Percentiles rank a stretch among this genome's conserved stretches.
Evolutionary conservation across 2,797 vertebrate species (phyloP).

Genomic region (Poecilia wingei): DNA sequence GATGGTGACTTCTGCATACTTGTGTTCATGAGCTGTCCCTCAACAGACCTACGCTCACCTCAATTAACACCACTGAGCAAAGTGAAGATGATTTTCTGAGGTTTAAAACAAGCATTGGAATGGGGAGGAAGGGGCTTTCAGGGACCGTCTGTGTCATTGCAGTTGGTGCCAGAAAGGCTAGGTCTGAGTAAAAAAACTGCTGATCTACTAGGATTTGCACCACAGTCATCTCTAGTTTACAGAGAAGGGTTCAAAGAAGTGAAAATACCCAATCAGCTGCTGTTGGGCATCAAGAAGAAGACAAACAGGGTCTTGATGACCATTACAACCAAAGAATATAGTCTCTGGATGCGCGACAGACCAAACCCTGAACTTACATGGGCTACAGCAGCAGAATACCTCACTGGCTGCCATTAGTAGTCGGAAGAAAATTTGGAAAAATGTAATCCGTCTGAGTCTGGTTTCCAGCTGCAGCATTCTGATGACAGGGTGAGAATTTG

Average conservation of each 20-base stretch:
- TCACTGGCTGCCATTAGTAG: neutral
- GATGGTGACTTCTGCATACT: neutral
- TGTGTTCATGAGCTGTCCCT: neutral
- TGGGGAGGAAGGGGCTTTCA: neutral
- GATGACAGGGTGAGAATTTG: neutral
- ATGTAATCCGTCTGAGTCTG: neutral
- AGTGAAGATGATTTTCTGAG: neutral
- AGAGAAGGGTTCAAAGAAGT: neutral
- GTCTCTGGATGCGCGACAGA: neutral
- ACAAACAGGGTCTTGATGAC: neutral
- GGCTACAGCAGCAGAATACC: neutral
- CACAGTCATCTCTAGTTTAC: neutral
- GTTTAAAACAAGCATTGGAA: neutral
- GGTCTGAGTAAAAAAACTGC: neutral
- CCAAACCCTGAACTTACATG: neutral
- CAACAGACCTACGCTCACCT: neutral
- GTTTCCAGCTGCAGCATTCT: neutral
- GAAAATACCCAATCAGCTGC: neutral
- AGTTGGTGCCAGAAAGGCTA: neutral
- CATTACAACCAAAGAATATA: neutral
- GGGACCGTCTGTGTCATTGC: neutral
- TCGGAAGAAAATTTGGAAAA: neutral
- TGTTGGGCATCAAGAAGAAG: neutral
- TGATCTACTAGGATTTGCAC: neutral
- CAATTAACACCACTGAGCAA: neutral